These are phyloP conservation scores for Spea multiplicata DNA, from an alignment of 2,113 vertebrate species.

Conservation along the genomic window DNA sequence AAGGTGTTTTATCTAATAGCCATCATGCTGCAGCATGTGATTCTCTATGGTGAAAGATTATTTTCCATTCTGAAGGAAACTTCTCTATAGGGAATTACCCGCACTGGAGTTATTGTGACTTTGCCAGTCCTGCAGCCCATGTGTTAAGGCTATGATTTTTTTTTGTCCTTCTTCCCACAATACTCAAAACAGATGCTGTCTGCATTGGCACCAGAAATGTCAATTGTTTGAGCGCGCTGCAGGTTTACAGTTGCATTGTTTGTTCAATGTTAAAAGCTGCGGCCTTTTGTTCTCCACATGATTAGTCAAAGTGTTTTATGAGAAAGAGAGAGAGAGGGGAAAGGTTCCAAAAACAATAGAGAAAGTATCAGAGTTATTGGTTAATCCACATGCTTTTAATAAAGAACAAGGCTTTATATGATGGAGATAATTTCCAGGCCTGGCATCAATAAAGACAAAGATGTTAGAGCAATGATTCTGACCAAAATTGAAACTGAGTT, in stretches of 20 bases:
- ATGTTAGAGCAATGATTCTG: conserved; percentile 17
- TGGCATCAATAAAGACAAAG: conserved; percentile 38
- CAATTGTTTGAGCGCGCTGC: conserved; percentile 34
- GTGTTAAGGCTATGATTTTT: neutral
- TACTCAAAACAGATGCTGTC: conserved; percentile 39
- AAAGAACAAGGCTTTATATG: conserved; percentile 41
- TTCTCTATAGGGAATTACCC: neutral
- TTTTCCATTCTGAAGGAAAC: neutral
- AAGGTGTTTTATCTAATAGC: too few species aligned
- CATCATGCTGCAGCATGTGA: neutral
- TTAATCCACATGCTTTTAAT: conserved; percentile 42
- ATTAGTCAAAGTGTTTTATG: conserved; percentile 40
- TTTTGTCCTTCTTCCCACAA: neutral
- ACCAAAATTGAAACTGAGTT: conserved; percentile 17
- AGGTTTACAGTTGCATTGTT: conserved; percentile 44
- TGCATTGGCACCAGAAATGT: conserved; percentile 35
- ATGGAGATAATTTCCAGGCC: conserved; percentile 40
- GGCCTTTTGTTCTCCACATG: conserved; percentile 41
- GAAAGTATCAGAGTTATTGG: conserved; percentile 39
- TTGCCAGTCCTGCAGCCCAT: neutral
- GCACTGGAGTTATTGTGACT: conserved; percentile 17
- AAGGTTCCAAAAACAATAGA: conserved; percentile 44
- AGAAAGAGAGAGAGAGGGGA: conserved; percentile 27
- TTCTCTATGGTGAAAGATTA: neutral
- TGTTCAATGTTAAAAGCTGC: conserved; percentile 41